Evolutionary conservation across 2,888 invertebrate species (phyloP).

Genomic region (Drosophila diplacantha): DNA sequence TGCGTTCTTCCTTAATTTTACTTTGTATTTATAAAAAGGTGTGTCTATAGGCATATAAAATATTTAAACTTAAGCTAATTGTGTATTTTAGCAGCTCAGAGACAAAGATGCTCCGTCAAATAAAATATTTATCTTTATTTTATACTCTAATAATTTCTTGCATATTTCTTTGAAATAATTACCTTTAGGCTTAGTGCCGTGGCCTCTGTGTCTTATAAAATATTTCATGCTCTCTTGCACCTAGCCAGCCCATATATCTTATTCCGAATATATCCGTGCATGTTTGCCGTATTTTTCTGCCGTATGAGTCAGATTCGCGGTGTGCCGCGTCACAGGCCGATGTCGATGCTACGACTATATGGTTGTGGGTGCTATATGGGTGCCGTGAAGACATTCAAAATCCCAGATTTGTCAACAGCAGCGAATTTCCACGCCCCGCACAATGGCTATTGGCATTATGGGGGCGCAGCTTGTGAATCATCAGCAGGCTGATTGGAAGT

Average conservation of each 20-base stretch:
- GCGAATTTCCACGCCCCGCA: slow-evolving; percentile 33
- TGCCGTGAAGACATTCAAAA: slow-evolving; percentile 33
- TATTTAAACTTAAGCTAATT: background rate
- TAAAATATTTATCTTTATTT: slow-evolving; percentile 1
- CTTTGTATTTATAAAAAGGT: background rate
- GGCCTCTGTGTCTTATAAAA: slow-evolving; percentile 7
- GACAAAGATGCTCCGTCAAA: background rate
- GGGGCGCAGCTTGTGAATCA: slow-evolving; percentile 38
- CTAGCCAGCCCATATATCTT: slow-evolving; percentile 34
- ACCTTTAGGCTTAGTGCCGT: background rate
- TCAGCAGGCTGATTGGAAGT: slow-evolving; percentile 34
- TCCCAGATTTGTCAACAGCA: slow-evolving; percentile 49
- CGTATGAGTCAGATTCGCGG: slow-evolving; percentile 29
- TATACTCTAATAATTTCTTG: slow-evolving; percentile 10
- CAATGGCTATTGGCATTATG: slow-evolving; percentile 39
- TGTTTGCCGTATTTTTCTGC: slow-evolving; percentile 35
- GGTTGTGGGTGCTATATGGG: slow-evolving; percentile 23
- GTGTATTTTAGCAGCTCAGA: background rate
- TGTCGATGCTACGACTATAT: slow-evolving; percentile 27
- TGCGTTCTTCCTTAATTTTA: slow-evolving; percentile 1
- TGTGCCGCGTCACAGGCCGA: slow-evolving; percentile 53
- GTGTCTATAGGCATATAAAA: background rate
- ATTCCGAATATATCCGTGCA: slow-evolving; percentile 18
- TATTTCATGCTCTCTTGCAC: slow-evolving; percentile 34
- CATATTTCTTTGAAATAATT: slow-evolving; percentile 2